These are phyloP conservation scores for Sebastes elongatus DNA, from an alignment of 2,797 vertebrate species.

Conservation along the genomic window DNA sequence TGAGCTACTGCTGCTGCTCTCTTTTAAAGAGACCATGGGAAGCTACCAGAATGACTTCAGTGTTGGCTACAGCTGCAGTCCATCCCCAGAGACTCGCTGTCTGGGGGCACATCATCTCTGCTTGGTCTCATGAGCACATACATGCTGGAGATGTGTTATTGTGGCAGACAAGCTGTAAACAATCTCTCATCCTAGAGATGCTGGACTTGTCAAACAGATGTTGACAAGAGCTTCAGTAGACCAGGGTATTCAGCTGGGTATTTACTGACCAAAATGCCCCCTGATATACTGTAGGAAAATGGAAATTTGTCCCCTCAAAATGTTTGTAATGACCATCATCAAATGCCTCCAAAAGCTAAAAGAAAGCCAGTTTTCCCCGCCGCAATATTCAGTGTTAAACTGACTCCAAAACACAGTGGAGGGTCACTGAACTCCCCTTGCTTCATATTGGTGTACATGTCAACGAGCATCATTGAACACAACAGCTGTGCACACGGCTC, in stretches of 20 bases:
- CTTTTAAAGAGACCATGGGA: slow-evolving; percentile 20
- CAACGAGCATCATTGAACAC: background rate
- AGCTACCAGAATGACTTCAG: slow-evolving; percentile 17
- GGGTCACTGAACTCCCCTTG: background rate
- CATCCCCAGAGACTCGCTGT: background rate
- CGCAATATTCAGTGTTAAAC: background rate
- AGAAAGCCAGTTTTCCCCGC: background rate
- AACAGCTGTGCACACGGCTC: background rate
- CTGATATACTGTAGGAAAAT: too few relatives aligned
- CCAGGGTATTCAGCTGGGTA: background rate
- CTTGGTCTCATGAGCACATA: slow-evolving; percentile 3
- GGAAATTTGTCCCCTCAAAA: too few relatives aligned
- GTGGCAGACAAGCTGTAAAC: slow-evolving; percentile 4
- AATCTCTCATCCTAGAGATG: background rate
- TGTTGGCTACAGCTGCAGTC: slow-evolving; percentile 27
- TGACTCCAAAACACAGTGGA: background rate
- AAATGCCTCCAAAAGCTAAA: background rate
- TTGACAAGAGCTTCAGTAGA: background rate
- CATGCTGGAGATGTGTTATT: background rate
- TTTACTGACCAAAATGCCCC: background rate
- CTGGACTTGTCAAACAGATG: background rate
- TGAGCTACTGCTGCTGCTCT: slow-evolving; percentile 31
- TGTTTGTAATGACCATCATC: background rate
- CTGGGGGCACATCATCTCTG: background rate
- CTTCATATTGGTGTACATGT: background rate